Evolutionary conservation across 2,113 vertebrate species (phyloP), one percentile per base, ranked within the genome.

Genomic region (Spizaetus ornatus): DNA sequence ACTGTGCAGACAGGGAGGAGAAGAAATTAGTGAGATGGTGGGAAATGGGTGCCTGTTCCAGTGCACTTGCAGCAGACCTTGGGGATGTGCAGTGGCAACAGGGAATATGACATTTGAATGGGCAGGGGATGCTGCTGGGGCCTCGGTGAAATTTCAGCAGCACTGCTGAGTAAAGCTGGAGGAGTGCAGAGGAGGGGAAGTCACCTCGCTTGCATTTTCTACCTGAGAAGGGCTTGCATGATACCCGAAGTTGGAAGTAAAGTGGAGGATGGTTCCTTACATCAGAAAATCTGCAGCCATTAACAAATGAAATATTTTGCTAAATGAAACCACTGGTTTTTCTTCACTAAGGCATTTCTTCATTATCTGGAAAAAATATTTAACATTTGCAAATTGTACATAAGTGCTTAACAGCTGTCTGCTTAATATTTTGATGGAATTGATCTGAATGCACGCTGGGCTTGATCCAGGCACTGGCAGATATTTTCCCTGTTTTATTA

Each of bases 61-160:
- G 20, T 6, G 31, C 0, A 5, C 50, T 10, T 50, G 21, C 38
- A 45, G 43, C 11, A 42, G 56, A 9, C 10, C 42, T 10, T 6
- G 29, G 19, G 45, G 40, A 32, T 6, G 32, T 17, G 53, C 40
- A 11, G 47, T 8, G 34, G 20, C 8, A 36, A 16, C 7, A 66
- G 69, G 52, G 40, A 32, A 61, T 6, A 19, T 55, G 73, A 86
- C 69, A 52, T 43, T 8, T 1, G 0, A 48, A 11, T 12, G 36
- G n/a, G 5, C 27, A 56, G 4, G 9, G 40, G 11, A 2, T 40
- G 29, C 20, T 82, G 34, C 48, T 87, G 25, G 9, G 42, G 6
- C 12, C 10, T 42, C 4, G 0, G 2, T 6, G 61, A 15, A 53
- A 38, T 12, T 11, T 31, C 59, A 38, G n/a, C 47, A 18, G n/a